Base-by-base conservation (phyloP, 2,797 vertebrate genomes). In the Odontamblyopus rebecca region DNA sequence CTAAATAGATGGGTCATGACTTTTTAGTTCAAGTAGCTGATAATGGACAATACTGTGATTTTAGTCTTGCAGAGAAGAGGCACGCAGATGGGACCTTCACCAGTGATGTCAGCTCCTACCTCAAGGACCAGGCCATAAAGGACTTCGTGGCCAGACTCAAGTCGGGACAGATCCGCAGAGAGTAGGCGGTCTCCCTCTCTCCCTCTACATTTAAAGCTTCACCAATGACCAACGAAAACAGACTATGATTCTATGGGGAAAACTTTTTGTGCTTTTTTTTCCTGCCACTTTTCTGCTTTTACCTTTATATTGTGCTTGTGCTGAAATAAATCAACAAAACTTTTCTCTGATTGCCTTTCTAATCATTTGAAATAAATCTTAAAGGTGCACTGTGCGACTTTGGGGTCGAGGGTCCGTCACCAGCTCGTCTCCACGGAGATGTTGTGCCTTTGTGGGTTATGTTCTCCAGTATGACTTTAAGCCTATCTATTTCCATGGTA, bases 51-150 rank as follows among this genome's bases (percentile, higher is more conserved):
- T 3, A 62, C 3, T 12, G 13, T 51, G 0, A 41, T 15, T 89
- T 63, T 79, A 97, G 96, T 23, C 88, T 89, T 3, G 83, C 93
- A 29, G 89, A 93, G 68, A 96, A 95, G 86, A 96, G 96, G 29
- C 96, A 98, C 2, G 95, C 97, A 2, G 97, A 99, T 3, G 97
- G 96, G 63, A 97, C 96, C 79, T 99, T 95, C 88, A 98, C 96
- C 93, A 98, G 95, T 73, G 97, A 98, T 61, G 91, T 98, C 78
- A 98, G 96, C 90, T 94, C 96, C 66, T 98, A 95, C 79, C 90
- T 97, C 89, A 95, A 96, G 88, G 95, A 96, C 54, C 94, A 98
- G 85, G 96, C 96, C 65, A 95, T 95, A 79, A 97, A 97, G 89
- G 96, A 98, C 85, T 99, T 99, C 88, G 95, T 99, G 41, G 94